Evolutionary conservation across 2,888 invertebrate species (phyloP), one percentile per base, ranked within the genome.

Genomic region (Matsumyia berberina): DNA sequence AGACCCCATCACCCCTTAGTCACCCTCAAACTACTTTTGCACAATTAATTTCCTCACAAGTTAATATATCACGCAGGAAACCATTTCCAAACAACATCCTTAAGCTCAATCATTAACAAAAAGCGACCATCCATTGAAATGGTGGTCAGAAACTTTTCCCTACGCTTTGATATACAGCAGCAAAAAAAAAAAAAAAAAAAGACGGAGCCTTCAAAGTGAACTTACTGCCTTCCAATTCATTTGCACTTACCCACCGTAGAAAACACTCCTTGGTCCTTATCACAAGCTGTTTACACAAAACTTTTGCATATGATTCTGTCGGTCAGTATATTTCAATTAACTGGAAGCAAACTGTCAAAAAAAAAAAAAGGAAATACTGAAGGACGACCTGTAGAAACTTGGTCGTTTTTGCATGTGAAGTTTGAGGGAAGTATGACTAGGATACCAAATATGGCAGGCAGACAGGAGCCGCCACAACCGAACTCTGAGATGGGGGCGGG

Each of bases 321-420:
- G 80, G 85, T 85, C 85, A 76, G 80, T 85, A 80, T 85, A 85
- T 85, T 85, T 85, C 85, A 85, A 85, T 85, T 85, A 85, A 72
- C 64, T 76, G 53, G 64, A 76, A 69, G 76, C 58, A 77, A 70
- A 58, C 81, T 80, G 85, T 85, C 79, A 69, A 69, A 67, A 70
- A 37, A 67, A 70, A 37, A 24, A 8, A 66, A 53, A 37, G 29
- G 37, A 57, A 62, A 35, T 55, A 64, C 42, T 62, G 69, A 64
- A 58, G 70, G 69, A 70, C 74, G 80, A 66, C 24, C 53, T 53
- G 60, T 57, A 51, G 31, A 81, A 76, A 81, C 55, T 69, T 79
- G 33, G 72, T 73, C 42, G 35, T 6, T 49, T 46, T 44, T 51
- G 42, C 62, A 57, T 62, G 55, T 69, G 66, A 72, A 60, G 57